Evolutionary conservation across 2,113 vertebrate species (phyloP).

Genomic region (Chelonoidis abingdonii): DNA sequence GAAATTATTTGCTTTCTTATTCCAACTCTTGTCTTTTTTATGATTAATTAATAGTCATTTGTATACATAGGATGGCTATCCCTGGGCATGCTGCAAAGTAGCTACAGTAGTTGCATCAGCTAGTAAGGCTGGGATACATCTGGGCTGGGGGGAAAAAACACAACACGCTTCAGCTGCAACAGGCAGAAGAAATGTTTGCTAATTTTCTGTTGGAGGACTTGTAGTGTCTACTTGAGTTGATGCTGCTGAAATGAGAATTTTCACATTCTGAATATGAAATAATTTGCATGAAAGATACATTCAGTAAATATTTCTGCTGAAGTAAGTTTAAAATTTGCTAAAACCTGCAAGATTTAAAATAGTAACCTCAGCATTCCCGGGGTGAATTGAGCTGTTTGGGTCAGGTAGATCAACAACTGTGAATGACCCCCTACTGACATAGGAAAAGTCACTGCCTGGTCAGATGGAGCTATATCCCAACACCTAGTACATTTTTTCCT

Average conservation of each 20-base stretch:
- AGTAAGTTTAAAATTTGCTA: conserved; percentile 69
- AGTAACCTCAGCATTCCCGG: conserved; percentile 36
- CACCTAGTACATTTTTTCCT: background rate
- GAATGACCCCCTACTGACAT: background rate
- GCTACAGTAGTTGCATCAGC: conserved; percentile 26
- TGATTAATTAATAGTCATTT: conserved; percentile 69
- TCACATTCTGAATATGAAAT: conserved; percentile 68
- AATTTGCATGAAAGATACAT: conserved; percentile 68
- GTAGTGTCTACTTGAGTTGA: conserved; percentile 76
- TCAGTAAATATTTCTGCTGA: conserved; percentile 68
- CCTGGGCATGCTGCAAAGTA: conserved; percentile 36
- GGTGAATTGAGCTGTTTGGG: conserved; percentile 50
- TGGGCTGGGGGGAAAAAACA: conserved; percentile 37
- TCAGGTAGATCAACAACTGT: background rate
- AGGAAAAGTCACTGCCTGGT: background rate
- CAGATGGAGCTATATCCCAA: background rate
- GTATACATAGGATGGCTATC: conserved; percentile 44
- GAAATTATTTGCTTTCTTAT: conserved; percentile 59
- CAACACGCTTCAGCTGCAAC: conserved; percentile 43
- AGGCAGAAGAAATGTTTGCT: conserved; percentile 76
- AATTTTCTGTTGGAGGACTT: conserved; percentile 78
- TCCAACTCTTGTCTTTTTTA: conserved; percentile 65
- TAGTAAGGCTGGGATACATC: conserved; percentile 52
- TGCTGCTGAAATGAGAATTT: conserved; percentile 74
- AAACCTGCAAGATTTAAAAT: conserved; percentile 56